Evolutionary conservation across 2,113 vertebrate species (phyloP).

Genomic region (Myrmophylax atrothorax): DNA sequence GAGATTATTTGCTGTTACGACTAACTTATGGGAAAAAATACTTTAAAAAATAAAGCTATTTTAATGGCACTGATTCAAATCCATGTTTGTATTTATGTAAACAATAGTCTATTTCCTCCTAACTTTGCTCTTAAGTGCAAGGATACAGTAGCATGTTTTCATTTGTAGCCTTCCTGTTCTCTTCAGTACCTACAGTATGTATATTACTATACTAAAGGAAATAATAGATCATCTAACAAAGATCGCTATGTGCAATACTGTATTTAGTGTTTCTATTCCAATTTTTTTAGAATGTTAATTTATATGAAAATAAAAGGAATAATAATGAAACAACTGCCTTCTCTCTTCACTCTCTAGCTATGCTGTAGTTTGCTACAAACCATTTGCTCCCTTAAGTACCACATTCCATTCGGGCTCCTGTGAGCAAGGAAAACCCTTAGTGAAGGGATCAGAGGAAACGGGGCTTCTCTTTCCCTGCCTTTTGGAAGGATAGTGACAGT

Average conservation of each 20-base stretch:
- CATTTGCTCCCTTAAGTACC: neutral
- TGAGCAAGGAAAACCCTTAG: neutral
- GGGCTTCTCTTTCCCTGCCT: neutral
- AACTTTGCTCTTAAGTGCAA: slow-evolving; percentile 68
- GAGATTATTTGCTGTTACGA: slow-evolving; percentile 58
- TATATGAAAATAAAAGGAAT: slow-evolving; percentile 91
- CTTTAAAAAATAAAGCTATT: slow-evolving; percentile 64
- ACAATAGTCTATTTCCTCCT: slow-evolving; percentile 65
- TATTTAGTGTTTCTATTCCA: slow-evolving; percentile 87
- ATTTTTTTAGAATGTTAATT: slow-evolving; percentile 85
- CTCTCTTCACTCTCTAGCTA: neutral
- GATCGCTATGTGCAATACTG: slow-evolving; percentile 87
- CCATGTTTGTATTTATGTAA: slow-evolving; percentile 79
- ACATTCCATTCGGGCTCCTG: neutral
- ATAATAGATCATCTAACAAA: slow-evolving; percentile 79
- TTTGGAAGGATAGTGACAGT: neutral
- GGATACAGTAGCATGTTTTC: slow-evolving; percentile 73
- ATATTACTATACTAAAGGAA: slow-evolving; percentile 76
- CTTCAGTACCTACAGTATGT: slow-evolving; percentile 73
- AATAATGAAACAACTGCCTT: slow-evolving; percentile 66
- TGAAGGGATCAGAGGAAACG: neutral
- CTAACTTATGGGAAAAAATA: slow-evolving; percentile 46
- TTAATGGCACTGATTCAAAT: slow-evolving; percentile 72
- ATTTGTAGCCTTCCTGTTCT: slow-evolving; percentile 72
- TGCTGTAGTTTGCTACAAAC: neutral